phyloP scores from a whole-genome alignment of 2,888 invertebrate species.

The Agrotis clavis region DNA sequence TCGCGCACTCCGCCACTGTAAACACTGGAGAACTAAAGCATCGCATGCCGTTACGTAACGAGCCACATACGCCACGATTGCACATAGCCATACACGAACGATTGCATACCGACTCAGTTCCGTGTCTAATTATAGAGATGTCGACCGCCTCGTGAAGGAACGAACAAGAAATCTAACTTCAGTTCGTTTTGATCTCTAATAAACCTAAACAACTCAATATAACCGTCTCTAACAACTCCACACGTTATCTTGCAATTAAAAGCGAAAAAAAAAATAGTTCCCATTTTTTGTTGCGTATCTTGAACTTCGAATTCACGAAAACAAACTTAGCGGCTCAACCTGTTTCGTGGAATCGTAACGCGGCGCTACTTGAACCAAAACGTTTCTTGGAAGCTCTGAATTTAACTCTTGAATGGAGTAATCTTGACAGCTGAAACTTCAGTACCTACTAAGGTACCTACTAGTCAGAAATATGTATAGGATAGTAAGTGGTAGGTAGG shows the following conservation, averaged over 20 bases:
- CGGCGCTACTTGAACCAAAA: not conserved
- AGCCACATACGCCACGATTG: conserved; percentile 69
- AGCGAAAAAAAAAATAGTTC: not conserved
- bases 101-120: conserved; percentile 60
- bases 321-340: not conserved
- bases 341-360: conserved; percentile 5
- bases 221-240: not conserved
- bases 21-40: conserved; percentile 82
- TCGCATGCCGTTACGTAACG: conserved; percentile 84
- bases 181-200: conserved; percentile 10
- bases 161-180: conserved; percentile 18
- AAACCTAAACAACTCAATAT: conserved; percentile 5
- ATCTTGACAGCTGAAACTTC: conserved; percentile 4
- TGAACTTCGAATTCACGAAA: conserved; percentile 22
- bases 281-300: conserved; percentile 17
- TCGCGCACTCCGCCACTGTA: conserved; percentile 85
- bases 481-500: not conserved
- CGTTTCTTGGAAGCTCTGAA: conserved; percentile 28
- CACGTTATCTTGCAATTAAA: not conserved
- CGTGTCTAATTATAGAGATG: conserved; percentile 64
- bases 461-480: not conserved
- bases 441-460: too few species aligned
- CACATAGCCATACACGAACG: conserved; percentile 64
- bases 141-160: conserved; percentile 46
- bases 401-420: conserved; percentile 27